These are phyloP conservation scores for Brachypteracias leptosomus DNA, from an alignment of 2,113 vertebrate genomes.

Conservation along the genomic window DNA sequence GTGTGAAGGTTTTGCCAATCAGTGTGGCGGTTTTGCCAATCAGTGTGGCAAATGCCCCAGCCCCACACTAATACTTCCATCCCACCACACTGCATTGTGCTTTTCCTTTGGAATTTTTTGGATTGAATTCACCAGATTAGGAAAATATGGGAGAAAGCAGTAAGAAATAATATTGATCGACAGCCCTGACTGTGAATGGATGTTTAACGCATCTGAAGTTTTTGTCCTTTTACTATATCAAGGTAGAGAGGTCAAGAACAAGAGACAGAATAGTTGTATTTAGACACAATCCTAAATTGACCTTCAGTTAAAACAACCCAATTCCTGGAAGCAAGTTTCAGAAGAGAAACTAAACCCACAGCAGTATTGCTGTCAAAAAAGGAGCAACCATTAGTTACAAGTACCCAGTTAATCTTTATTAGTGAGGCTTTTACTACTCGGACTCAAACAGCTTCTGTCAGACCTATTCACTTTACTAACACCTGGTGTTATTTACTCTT, in stretches of 20 bases:
- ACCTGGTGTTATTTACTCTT: neutral
- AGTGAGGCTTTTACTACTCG: neutral
- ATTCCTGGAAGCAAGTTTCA: neutral
- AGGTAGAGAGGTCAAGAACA: neutral
- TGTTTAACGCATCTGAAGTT: neutral
- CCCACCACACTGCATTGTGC: neutral
- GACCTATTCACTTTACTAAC: neutral
- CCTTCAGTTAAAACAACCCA: neutral
- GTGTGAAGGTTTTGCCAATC: neutral
- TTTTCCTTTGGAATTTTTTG: neutral
- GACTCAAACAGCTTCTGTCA: neutral
- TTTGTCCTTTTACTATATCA: neutral
- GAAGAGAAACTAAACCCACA: neutral
- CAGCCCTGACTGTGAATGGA: neutral
- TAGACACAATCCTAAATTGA: accelerated
- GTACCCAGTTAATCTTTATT: neutral
- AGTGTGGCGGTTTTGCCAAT: too few relatives aligned
- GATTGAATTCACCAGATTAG: neutral
- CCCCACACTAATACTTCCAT: neutral
- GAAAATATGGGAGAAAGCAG: neutral
- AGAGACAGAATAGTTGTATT: neutral
- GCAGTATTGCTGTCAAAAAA: neutral
- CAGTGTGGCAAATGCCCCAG: neutral
- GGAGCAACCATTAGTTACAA: neutral
- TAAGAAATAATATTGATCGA: neutral